A percentile compares a stretch with the other conserved stretches of the same genome.
Evolutionary conservation across 1,140 invertebrate genomes (phyloP).

Genomic region (Leptinotarsa undecemlineata): DNA sequence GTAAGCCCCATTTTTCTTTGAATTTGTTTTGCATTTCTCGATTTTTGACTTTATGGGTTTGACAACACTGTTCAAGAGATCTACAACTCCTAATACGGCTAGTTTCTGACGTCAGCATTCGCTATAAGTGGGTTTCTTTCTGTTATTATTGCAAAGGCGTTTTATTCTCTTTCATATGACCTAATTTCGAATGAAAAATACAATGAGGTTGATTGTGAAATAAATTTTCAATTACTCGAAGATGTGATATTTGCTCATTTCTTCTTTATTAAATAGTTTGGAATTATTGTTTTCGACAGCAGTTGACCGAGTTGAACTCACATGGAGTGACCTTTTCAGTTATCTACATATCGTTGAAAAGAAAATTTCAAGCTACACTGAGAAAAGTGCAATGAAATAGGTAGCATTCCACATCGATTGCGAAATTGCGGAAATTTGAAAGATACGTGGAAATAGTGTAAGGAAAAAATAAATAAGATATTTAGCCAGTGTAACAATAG

Average conservation of each 20-base stretch:
- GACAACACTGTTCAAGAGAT: neutral
- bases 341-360: neutral
- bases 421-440: too few relatives aligned
- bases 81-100: conserved; percentile 18
- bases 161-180: conserved; percentile 8
- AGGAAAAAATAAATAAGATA: too few relatives aligned
- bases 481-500: too few relatives aligned
- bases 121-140: conserved; percentile 21
- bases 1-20: too few relatives aligned
- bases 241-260: neutral
- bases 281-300: neutral
- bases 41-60: too few relatives aligned
- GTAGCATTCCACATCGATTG: too few relatives aligned
- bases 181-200: conserved; percentile 22
- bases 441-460: too few relatives aligned
- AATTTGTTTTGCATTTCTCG: too few relatives aligned
- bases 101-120: conserved; percentile 11
- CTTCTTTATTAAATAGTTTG: neutral
- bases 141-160: conserved; percentile 18
- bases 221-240: conserved; percentile 2
- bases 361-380: neutral
- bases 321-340: neutral
- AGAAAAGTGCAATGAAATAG: neutral
- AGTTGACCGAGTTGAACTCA: neutral
- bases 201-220: conserved; percentile 9